Conservation (phyloP, 2,797 vertebrate species). For the Neostethus bicornis region DNA sequence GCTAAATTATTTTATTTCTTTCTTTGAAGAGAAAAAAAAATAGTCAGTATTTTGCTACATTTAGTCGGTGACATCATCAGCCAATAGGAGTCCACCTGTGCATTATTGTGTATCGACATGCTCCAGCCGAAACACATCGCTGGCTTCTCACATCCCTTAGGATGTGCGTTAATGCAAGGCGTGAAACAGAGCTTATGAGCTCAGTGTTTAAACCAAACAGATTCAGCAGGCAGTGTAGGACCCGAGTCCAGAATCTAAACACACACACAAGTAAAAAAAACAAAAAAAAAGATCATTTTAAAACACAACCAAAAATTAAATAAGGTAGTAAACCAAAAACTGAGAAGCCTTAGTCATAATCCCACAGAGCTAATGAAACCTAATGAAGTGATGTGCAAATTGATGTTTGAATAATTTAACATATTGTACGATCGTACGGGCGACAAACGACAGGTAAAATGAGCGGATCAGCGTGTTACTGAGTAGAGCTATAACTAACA, state of each 20-base stretch:
- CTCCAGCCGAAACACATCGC: neutral
- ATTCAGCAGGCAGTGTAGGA: slow-evolving; percentile 1
- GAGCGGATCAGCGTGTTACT: too few species aligned
- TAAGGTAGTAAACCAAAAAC: too few species aligned
- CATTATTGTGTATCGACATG: neutral
- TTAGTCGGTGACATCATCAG: neutral
- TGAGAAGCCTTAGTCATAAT: too few species aligned
- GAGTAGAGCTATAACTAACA: too few species aligned
- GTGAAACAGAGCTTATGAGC: slow-evolving; percentile 12
- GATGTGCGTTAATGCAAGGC: slow-evolving; percentile 10
- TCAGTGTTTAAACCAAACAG: neutral
- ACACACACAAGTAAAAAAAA: neutral
- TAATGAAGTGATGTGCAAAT: neutral
- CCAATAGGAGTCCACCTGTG: neutral
- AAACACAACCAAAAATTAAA: neutral
- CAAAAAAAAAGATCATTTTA: neutral
- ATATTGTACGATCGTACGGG: neutral
- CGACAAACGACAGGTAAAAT: neutral
- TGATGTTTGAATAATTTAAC: slow-evolving; percentile 12
- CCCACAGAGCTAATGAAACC: too few species aligned
- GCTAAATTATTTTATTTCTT: too few species aligned
- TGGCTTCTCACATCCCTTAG: slow-evolving; percentile 5
- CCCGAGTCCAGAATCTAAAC: neutral
- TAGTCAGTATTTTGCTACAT: neutral
- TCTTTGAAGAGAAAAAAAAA: too few species aligned